Evolutionary conservation across 2,797 vertebrate genomes (phyloP).

Genomic region (Chelonia mydas): DNA sequence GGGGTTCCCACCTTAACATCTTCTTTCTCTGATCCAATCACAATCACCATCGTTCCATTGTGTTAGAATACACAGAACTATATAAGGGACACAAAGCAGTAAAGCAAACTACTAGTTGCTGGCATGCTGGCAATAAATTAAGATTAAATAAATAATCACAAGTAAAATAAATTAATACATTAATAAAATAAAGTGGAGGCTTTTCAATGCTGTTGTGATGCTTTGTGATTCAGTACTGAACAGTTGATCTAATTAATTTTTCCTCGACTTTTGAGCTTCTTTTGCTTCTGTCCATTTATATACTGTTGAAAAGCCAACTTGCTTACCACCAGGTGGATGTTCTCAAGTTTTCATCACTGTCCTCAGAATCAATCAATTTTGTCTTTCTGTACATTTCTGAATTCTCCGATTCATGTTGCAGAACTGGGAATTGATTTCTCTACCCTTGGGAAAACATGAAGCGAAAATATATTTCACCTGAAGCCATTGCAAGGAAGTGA

Average conservation of each 20-base stretch:
- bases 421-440: neutral
- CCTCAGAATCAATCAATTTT: neutral
- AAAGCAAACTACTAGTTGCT: neutral
- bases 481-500: neutral
- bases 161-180: neutral
- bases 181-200: neutral
- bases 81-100: neutral
- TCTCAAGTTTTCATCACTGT: neutral
- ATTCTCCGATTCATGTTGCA: neutral
- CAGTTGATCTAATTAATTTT: neutral
- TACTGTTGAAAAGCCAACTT: neutral
- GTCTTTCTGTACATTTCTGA: neutral
- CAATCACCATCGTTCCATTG: neutral
- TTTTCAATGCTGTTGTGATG: neutral
- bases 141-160: neutral
- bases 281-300: neutral
- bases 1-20: neutral
- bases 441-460: neutral
- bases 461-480: neutral
- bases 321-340: neutral
- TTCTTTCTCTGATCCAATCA: neutral
- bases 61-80: neutral
- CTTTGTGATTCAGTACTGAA: neutral
- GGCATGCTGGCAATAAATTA: neutral
- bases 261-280: neutral